These are phyloP conservation scores for Sphaeridia pumilis DNA, from an alignment of 2,888 invertebrate species.

Conservation along the genomic window DNA sequence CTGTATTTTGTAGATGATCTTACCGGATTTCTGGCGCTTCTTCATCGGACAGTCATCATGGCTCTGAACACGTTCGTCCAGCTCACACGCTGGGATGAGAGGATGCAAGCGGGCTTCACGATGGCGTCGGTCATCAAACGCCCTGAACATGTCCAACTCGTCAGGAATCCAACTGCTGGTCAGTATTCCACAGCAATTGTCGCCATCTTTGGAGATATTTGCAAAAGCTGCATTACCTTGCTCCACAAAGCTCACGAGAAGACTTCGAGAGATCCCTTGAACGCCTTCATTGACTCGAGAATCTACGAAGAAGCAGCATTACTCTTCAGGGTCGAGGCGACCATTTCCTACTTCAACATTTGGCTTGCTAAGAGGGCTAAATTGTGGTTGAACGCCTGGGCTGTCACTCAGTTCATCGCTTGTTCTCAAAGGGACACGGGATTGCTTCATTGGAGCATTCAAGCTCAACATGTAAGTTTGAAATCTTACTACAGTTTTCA, in stretches of 20 bases:
- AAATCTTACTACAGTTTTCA: neutral
- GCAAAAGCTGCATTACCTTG: slow-evolving; percentile 24
- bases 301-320: slow-evolving; percentile 34
- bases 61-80: slow-evolving; percentile 32
- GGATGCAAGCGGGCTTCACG: slow-evolving; percentile 28
- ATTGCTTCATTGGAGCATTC: slow-evolving; percentile 27
- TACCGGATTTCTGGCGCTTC: slow-evolving; percentile 1
- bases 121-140: slow-evolving; percentile 28
- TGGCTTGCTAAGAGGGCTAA: slow-evolving; percentile 34
- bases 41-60: slow-evolving; percentile 27
- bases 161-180: slow-evolving; percentile 13
- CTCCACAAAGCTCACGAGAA: slow-evolving; percentile 15
- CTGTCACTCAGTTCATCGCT: slow-evolving; percentile 35
- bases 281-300: neutral
- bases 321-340: slow-evolving; percentile 34
- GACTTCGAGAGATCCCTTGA: neutral
- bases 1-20: neutral
- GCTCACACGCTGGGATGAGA: slow-evolving; percentile 34
- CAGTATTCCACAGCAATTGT: slow-evolving; percentile 22
- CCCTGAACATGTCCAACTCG: slow-evolving; percentile 32
- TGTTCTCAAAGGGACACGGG: slow-evolving; percentile 34
- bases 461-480: slow-evolving; percentile 23
- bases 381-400: slow-evolving; percentile 36
- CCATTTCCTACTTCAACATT: slow-evolving; percentile 30
- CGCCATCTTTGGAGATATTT: slow-evolving; percentile 30